Evolutionary conservation across 2,797 vertebrate genomes (phyloP).

Genomic region (Lepilemur septentrionalis): DNA sequence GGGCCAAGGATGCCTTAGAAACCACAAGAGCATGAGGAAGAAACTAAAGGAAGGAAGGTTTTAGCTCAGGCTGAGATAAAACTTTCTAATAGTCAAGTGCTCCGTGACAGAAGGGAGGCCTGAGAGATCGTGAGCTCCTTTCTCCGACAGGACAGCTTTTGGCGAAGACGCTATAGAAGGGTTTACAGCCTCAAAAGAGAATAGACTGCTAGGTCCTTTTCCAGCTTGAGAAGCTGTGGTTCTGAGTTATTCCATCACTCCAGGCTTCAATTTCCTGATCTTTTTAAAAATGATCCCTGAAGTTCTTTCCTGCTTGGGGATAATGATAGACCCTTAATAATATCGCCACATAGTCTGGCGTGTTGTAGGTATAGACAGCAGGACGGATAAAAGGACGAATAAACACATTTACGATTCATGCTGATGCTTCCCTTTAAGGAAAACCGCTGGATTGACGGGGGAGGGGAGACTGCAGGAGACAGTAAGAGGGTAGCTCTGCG

Average conservation of each 20-base stretch:
- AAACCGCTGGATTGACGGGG: neutral
- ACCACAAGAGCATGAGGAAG: neutral
- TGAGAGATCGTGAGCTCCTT: neutral
- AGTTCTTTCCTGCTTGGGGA: neutral
- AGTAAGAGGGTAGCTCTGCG: neutral
- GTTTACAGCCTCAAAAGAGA: neutral
- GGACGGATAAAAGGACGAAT: neutral
- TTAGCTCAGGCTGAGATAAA: neutral
- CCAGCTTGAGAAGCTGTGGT: neutral
- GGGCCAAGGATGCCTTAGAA: neutral
- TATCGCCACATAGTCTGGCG: neutral
- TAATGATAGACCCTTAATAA: neutral
- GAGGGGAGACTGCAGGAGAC: neutral
- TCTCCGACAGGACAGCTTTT: neutral
- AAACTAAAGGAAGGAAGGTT: neutral
- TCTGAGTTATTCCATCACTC: neutral
- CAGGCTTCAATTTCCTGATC: neutral
- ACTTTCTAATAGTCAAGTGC: neutral
- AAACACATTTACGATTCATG: neutral
- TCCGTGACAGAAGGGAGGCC: neutral
- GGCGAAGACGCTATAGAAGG: neutral
- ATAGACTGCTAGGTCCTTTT: neutral
- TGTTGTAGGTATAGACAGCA: neutral
- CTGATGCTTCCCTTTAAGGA: neutral
- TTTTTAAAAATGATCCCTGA: neutral